phyloP scores from a whole-genome alignment of 1,140 invertebrate genomes.

The Chironomus striatipennis region DNA sequence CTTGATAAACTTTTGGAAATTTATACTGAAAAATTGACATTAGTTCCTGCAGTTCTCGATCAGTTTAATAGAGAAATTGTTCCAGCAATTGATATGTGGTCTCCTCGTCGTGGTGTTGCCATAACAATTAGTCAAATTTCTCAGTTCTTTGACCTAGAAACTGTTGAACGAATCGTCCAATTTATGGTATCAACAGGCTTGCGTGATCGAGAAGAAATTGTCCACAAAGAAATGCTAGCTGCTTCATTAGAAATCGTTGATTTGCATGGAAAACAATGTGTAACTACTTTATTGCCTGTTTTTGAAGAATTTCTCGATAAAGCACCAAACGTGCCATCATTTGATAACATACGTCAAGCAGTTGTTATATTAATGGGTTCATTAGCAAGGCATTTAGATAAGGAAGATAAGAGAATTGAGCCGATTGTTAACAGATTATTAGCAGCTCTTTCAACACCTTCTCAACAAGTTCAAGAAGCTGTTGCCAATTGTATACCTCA shows the following conservation, averaged over 20 bases:
- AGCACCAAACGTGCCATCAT: conserved; percentile 80
- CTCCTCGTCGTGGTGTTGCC: conserved; percentile 77
- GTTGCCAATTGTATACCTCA: conserved; percentile 94
- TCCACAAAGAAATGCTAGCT: conserved; percentile 83
- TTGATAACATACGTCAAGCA: conserved; percentile 87
- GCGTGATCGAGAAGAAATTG: conserved; percentile 72
- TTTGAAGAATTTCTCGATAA: conserved; percentile 87
- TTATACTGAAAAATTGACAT: conserved; percentile 67
- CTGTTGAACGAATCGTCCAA: conserved; percentile 59
- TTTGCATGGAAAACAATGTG: conserved; percentile 77
- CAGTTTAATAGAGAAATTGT: conserved; percentile 83
- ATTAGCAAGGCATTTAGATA: conserved; percentile 88
- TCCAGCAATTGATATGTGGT: conserved; percentile 77
- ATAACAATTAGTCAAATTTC: conserved; percentile 68
- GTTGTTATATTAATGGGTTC: conserved; percentile 96
- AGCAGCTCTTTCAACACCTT: conserved; percentile 88
- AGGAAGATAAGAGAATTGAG: conserved; percentile 75
- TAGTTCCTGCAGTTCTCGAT: conserved; percentile 81
- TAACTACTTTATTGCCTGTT: conserved; percentile 69
- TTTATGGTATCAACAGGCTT: conserved; percentile 84
- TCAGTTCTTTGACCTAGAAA: conserved; percentile 48
- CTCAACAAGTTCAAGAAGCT: conserved; percentile 95
- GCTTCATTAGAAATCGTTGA: conserved; percentile 88
- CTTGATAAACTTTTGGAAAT: conserved; percentile 58
- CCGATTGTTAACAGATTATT: conserved; percentile 89